Base-by-base conservation (phyloP, 2,888 invertebrate genomes). In the Frankliniella fusca region DNA sequence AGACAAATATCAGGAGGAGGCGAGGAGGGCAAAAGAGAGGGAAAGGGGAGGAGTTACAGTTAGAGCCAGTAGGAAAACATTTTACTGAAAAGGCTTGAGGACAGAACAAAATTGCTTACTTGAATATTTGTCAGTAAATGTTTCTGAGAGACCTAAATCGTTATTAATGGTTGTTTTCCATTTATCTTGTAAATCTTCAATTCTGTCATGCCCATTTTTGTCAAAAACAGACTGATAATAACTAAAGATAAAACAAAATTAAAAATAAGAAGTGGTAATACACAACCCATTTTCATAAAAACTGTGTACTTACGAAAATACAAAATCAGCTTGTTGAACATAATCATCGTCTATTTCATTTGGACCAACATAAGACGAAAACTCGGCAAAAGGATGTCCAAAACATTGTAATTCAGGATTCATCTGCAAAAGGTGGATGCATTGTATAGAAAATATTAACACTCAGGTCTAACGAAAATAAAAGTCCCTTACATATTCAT, bases 391-490 rank as follows among this genome's bases (percentile, higher is more conserved):
- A 27, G 70, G 70, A 76, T 76, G 70, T 27, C 70, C 70, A 76
- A 76, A 76, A 27, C 70, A 76, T 27, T 76, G 70, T n/a, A 76
- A 23, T 76, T 76, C 70, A 27, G 70, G 70, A 76, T 76, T 76
- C n/a, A 76, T 23, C 70, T 76, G 27, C 8, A 76, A 15, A 54
- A 20, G 20, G 20, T 15, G 15, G 12, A 12, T 0, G 15, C 10
- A 54, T 20, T 0, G 0, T 54, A 54, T 15, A 20, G 20, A 54
- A 54, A 11, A 54, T 12, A 54, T 38, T 5, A 38, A 38, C 38
- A 38, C 3, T 38, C 38, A 38, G 38, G 38, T 2, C 38, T 38
- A 38, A 27, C 8, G 23, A 76, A 11, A 15, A 20, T 9, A 2
- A 76, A 27, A 27, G 2, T n/a, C 23, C 23, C 70, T 76, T 9